phyloP scores from a whole-genome alignment of 1,140 invertebrate genomes.

The Eupristina koningsbergeri region DNA sequence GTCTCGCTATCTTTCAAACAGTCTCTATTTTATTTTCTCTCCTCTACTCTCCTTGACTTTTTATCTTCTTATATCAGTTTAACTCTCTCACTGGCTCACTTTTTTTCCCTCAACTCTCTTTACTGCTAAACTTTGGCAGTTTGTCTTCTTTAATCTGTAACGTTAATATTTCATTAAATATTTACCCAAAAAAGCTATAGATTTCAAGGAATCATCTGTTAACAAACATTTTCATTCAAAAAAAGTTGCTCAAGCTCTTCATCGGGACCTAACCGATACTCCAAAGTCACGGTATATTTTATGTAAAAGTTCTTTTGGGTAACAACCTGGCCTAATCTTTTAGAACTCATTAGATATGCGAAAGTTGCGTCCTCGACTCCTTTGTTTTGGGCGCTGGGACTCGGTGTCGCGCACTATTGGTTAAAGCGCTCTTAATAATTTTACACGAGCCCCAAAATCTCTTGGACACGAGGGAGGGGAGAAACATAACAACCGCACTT shows the following conservation, averaged over 20 bases:
- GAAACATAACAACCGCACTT: no score
- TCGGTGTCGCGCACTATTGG: no score
- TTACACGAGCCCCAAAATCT: no score
- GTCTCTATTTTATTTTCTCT: slow-evolving; percentile 36
- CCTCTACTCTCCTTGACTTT: slow-evolving; percentile 15
- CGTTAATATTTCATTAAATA: background rate
- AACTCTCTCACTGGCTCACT: slow-evolving; percentile 35
- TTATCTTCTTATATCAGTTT: slow-evolving; percentile 38
- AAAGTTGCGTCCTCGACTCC: no score
- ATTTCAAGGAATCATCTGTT: background rate
- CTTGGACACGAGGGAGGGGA: no score
- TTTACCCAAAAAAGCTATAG: background rate
- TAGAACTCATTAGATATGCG: no score
- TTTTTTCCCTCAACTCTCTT: slow-evolving; percentile 25
- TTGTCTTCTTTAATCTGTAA: slow-evolving; percentile 14
- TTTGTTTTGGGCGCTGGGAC: no score
- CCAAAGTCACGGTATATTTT: no score
- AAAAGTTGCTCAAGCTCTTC: background rate
- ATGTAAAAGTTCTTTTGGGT: no score
- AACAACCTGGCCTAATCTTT: no score
- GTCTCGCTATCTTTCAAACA: slow-evolving; percentile 38
- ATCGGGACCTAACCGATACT: background rate
- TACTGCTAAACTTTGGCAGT: slow-evolving; percentile 13
- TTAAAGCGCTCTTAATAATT: no score
- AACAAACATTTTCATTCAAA: background rate